Evolutionary conservation across 2,888 invertebrate species (phyloP), one percentile per base, ranked within the genome.

Genomic region (Cordylochernes scorpioides): DNA sequence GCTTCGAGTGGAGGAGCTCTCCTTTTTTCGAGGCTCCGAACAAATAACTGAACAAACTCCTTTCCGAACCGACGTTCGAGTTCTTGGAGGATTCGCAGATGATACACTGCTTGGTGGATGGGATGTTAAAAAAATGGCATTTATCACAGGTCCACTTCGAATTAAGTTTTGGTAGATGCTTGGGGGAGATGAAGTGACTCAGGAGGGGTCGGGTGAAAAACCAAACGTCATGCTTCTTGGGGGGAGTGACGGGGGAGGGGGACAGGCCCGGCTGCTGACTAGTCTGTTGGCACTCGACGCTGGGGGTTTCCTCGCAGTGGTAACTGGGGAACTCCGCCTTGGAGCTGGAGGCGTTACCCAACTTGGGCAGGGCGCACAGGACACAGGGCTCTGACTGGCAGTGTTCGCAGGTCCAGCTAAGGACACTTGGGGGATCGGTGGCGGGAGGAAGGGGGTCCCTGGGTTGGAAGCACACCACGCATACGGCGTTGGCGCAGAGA

Each of bases 111-210:
- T 40, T 39, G 13, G 44, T 39, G 17, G 41, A 42, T 17, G 35
- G 35, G 21, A 46, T 44, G 38, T 52, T 52, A 29, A 48, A 39
- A 34, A 48, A 46, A 16, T 41, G 43, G 36, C 52, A 51, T 12
- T 40, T 36, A 25, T 39, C 33, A 35, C 57, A 58, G 30, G 41
- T 40, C 57, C 57, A 57, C 32, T 45, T 39, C 24, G 33, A 33
- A 27, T 38, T 33, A 15, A 35, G 28, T 14, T 38, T 38, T 15
- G 38, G 38, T 18, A 38, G 16, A 31, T 38, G 38, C 13, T 34
- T 30, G 5, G 38, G 38, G 13, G 38, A 38, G 22, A 35, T 29
- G 27, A 29, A 35, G 15, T 38, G 29, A 24, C 27, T 26, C 3
- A 29, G 28, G 26, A 32, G 17, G 26, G 22, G 22, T 22, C 22